Evolutionary conservation across 2,113 vertebrate species (phyloP).

Genomic region (Hydropotes inermis): DNA sequence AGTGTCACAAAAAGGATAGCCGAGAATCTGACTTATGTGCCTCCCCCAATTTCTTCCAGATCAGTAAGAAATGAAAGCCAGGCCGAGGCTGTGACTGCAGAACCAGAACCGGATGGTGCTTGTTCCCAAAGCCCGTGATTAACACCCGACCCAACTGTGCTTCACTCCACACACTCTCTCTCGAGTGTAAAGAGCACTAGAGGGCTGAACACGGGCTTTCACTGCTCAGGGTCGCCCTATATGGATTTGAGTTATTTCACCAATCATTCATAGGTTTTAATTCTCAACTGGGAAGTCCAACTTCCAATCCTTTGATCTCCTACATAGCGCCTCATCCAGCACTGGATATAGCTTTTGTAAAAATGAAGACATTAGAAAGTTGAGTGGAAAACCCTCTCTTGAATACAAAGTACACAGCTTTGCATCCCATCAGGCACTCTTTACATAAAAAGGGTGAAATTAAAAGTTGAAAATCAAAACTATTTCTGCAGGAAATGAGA

Average conservation of each 20-base stretch:
- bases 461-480: not conserved
- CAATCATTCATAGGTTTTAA: not conserved
- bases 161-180: not conserved
- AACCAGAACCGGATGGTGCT: not conserved
- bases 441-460: not conserved
- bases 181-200: not conserved
- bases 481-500: not conserved
- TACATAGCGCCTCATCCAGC: not conserved
- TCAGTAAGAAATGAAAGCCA: not conserved
- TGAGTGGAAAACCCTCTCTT: not conserved
- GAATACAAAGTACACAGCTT: not conserved
- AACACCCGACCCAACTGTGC: not conserved
- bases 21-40: not conserved
- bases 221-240: not conserved
- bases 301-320: not conserved
- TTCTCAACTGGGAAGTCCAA: not conserved
- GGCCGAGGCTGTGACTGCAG: not conserved
- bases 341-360: not conserved
- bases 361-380: not conserved
- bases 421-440: not conserved
- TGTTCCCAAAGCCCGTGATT: not conserved
- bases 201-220: not conserved
- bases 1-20: not conserved
- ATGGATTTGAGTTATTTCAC: not conserved
- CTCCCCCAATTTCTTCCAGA: not conserved